Base-by-base conservation (phyloP, 2,797 vertebrate species). In the Vultur gryphus region DNA sequence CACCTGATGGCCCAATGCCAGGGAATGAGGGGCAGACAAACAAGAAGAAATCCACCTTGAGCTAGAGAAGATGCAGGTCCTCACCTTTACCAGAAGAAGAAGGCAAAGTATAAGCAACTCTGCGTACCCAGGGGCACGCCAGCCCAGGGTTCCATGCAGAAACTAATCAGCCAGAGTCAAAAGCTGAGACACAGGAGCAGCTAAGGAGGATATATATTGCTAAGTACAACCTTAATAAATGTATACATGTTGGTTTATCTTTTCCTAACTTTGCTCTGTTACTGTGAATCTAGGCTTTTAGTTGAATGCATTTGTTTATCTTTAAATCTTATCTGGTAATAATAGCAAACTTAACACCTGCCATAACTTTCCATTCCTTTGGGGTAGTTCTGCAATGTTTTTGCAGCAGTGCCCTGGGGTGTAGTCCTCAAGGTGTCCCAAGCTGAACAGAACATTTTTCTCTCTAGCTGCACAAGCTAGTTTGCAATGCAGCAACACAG, bases 361-460 rank as follows among this genome's bases (percentile, higher is more conserved):
- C 51, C 59, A 29, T 33, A 41, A 48, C 24, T 77, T 90, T 90
- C 78, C 75, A 70, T 80, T 93, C 75, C 90, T 96, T 73, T 96
- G 90, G 90, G 86, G 77, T n/a, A 85, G 71, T 70, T 95, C 93
- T 83, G 84, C 81, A 89, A 25, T 73, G 90, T 57, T 82, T 91
- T 72, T 80, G 81, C 64, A 90, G 81, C 69, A 82, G 18, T 49
- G 81, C 92, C 89, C 89, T 67, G 44, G 35, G 87, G 67, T 58
- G 13, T 41, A 87, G 66, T 87, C 58, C 80, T 89, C 62, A 55
- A 84, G 58, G 65, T 51, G 39, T 84, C 84, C 85, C 66, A 84
- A 43, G 37, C 21, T 58, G 64, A 95, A 59, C n/a, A 65, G 66
- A 91, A 76, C 11, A 5, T 87, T 77, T 55, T 76, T 64, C n/a